A percentile compares a stretch with the other conserved stretches of the same genome.
phyloP scores from a whole-genome alignment of 2,888 invertebrate genomes.

The Drosophila subquinaria region DNA sequence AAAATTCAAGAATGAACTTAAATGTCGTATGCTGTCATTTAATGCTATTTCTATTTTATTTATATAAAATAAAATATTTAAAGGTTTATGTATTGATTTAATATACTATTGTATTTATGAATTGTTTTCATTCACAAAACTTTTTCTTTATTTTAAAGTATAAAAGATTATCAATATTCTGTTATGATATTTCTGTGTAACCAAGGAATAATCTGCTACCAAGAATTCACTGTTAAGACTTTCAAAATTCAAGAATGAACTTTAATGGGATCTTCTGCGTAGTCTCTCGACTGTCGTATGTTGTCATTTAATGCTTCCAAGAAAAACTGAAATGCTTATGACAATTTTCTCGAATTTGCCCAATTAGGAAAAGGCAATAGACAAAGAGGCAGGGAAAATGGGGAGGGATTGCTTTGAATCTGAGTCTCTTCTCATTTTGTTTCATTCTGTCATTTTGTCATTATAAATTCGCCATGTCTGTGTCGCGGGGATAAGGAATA shows the following conservation, averaged over 20 bases:
- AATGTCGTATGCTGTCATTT: constrained; percentile 5
- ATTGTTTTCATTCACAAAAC: no score
- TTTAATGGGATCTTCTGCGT: not conserved
- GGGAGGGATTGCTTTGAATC: not conserved
- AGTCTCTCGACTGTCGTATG: not conserved
- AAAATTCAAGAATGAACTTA: not conserved
- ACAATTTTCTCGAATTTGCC: constrained; percentile 12
- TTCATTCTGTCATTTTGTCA: constrained; percentile 29
- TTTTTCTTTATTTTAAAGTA: no score
- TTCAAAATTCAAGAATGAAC: not conserved
- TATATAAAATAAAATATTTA: no score
- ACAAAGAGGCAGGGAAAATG: no score
- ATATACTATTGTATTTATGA: no score
- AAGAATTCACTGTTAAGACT: no score
- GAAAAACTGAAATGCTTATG: not conserved
- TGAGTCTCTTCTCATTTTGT: constrained; percentile 1
- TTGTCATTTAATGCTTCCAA: constrained; percentile 1
- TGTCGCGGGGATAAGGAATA: constrained; percentile 5
- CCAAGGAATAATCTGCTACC: not conserved
- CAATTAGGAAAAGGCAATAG: constrained; percentile 14
- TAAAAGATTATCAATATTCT: no score
- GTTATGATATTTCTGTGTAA: not conserved
- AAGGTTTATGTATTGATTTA: no score
- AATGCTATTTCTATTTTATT: not conserved
- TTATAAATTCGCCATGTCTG: constrained; percentile 33